Evolutionary conservation across 2,888 invertebrate genomes (phyloP), one percentile per base, ranked within the genome.

Genomic region (Parochlus steinenii): DNA sequence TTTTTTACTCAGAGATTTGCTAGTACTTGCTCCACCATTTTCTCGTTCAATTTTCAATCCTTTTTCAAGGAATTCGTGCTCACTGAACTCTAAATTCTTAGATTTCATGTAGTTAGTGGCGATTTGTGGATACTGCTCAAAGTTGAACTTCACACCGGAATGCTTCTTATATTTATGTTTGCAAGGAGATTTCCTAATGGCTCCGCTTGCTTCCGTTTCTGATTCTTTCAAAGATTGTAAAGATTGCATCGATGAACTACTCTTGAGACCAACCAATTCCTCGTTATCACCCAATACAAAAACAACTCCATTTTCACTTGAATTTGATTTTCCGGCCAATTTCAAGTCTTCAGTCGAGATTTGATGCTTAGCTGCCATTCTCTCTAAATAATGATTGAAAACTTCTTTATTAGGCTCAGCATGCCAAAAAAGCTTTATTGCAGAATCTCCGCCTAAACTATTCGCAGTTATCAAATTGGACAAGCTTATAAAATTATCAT

Each of bases 61-160:
- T 48, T 64, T 69, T 37, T 70, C 67, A 27, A 66, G 62, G 43
- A 70, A 67, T 44, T 67, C 65, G 40, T 69, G 61, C 51, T 69
- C 67, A 46, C 67, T 53, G 46, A 71, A 61, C 54, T 74, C 69
- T 46, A 76, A 62, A 53, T 75, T 75, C 55, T 76, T 76, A 53
- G 72, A 74, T 57, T 71, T 72, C 75, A 76, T 74, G 52, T 76
- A 76, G 56, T 75, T 75, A 46, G 70, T 71, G 45, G 74, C 73
- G 53, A 75, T 75, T 53, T 75, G 74, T 19, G 75, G 74, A 58
- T 74, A 74, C 57, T 75, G 73, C 54, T 72, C 71, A 49, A 76
- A 72, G 53, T 74, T 74, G 52, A 76, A 76, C 56, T 75, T 76
- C 53, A 74, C 71, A 48, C 74, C 74, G 53, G 73, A 71, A 65